Percentiles rank a stretch among this genome's conserved stretches.
Conservation (phyloP, 2,888 invertebrate genomes). For the Ypsolopha scabrella region DNA sequence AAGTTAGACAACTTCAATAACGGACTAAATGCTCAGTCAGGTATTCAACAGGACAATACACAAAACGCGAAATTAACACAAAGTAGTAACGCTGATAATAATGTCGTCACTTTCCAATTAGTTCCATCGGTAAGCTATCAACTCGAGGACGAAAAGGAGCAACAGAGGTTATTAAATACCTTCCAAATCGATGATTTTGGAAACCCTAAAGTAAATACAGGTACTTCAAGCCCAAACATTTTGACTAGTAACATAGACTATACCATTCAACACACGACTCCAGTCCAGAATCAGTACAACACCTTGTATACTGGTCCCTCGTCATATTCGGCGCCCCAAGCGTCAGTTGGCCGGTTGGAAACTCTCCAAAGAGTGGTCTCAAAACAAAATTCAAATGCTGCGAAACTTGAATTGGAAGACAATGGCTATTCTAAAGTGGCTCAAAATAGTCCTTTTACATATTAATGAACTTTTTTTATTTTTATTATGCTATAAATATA, state of each 20-base stretch:
- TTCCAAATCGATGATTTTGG: conserved; percentile 45
- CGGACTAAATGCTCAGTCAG: conserved; percentile 14
- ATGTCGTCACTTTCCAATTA: conserved; percentile 33
- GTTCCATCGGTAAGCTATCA: conserved; percentile 51
- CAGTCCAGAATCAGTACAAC: conserved; percentile 14
- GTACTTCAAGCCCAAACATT: conserved; percentile 5
- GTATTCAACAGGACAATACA: conserved; percentile 9
- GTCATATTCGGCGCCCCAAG: conserved; percentile 56
- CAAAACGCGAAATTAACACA: conserved; percentile 20
- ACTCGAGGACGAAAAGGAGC: conserved; percentile 43
- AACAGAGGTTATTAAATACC: conserved; percentile 37
- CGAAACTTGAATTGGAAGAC: conserved; percentile 40
- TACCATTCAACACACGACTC: conserved; percentile 30
- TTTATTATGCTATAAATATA: neutral
- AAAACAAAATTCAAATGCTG: conserved; percentile 25
- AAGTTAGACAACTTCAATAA: conserved; percentile 30
- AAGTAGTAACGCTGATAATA: conserved; percentile 19
- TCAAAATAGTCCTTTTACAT: conserved; percentile 14
- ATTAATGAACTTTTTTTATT: conserved; percentile 6
- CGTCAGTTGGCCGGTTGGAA: conserved; percentile 43
- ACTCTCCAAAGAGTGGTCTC: conserved; percentile 16
- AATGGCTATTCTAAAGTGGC: conserved; percentile 17
- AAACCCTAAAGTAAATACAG: conserved; percentile 23
- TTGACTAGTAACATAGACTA: conserved; percentile 34
- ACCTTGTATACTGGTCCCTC: conserved; percentile 48